Evolutionary conservation across 2,113 vertebrate genomes (phyloP), one percentile per base, ranked within the genome.

Genomic region (Lynx canadensis): DNA sequence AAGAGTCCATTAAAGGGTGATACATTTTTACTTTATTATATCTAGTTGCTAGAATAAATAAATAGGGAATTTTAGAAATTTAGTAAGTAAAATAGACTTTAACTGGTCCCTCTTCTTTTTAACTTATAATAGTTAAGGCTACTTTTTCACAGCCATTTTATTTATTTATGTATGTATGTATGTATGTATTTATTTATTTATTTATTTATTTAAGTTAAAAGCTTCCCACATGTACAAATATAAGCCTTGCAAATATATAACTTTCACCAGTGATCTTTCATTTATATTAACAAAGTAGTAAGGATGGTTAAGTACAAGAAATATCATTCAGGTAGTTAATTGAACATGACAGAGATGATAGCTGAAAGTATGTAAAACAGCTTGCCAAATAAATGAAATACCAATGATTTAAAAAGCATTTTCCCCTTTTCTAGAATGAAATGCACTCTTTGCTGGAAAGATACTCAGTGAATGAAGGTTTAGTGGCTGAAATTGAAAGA

Each of bases 401-500:
- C 55, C 83, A 55, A 15, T 98, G 91, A 98, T 93, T 92, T 92
- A 36, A 60, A 45, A 92, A 76, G 7, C 27, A 21, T 89, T 74
- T 12, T 25, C 23, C 81, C 81, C 55, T 97, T 81, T 98, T 98
- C 73, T 98, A 99, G 99, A 99, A 99, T 88, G 99, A 99, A 99
- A 99, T 99, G 98, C 99, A 99, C 0, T 95, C 99, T 83, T 98
- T 99, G 97, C 98, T 99, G 73, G 99, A 99, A 99, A 99, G 99
- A 85, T 99, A 99, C 66, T 99, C 99, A 1, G 99, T 99, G 94
- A 99, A 99, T 95, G 99, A 99, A 98, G 99, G 99, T 80, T 99
- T 99, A 97, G 99, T 99, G 91, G 99, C 99, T 92, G 99, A 99
- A 99, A 99, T 99, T 66, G 99, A 99, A 98, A 99, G 98, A 97